These are phyloP conservation scores for Fragum fragum DNA, from an alignment of 2,888 invertebrate species.

Conservation along the genomic window DNA sequence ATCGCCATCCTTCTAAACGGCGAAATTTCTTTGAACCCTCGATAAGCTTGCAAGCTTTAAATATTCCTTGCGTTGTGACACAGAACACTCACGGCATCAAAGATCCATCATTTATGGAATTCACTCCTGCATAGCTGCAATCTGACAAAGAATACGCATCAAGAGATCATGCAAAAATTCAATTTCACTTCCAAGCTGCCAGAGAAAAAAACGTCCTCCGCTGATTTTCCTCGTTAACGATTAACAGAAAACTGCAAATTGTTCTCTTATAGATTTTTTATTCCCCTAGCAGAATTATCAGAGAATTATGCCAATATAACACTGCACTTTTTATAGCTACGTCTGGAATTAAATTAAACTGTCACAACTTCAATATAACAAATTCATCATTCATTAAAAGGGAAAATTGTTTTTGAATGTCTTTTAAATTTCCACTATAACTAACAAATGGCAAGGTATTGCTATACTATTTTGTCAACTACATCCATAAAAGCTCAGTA, in stretches of 20 bases:
- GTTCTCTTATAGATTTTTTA: constrained; percentile 1
- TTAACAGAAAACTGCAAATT: constrained; percentile 6
- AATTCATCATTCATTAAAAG: background rate
- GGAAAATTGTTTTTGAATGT: too few relatives aligned
- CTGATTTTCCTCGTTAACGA: background rate
- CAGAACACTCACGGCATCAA: background rate
- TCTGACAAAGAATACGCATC: background rate
- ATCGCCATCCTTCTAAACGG: constrained; percentile 59
- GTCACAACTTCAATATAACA: background rate
- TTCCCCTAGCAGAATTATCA: constrained; percentile 6
- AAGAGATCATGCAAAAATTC: constrained; percentile 15
- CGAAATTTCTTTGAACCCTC: background rate
- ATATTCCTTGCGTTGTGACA: background rate
- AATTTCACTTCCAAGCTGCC: background rate
- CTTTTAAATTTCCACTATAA: background rate
- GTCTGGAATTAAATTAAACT: background rate
- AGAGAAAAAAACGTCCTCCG: background rate
- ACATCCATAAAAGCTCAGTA: constrained; percentile 1
- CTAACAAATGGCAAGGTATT: background rate
- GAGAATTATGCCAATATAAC: constrained; percentile 16
- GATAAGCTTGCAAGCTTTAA: background rate
- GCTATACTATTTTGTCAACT: background rate
- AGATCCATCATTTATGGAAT: background rate
- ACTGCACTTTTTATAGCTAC: background rate
- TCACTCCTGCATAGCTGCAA: background rate